Conservation (phyloP, 2,113 vertebrate species). For the Sylvilagus bachmani region DNA sequence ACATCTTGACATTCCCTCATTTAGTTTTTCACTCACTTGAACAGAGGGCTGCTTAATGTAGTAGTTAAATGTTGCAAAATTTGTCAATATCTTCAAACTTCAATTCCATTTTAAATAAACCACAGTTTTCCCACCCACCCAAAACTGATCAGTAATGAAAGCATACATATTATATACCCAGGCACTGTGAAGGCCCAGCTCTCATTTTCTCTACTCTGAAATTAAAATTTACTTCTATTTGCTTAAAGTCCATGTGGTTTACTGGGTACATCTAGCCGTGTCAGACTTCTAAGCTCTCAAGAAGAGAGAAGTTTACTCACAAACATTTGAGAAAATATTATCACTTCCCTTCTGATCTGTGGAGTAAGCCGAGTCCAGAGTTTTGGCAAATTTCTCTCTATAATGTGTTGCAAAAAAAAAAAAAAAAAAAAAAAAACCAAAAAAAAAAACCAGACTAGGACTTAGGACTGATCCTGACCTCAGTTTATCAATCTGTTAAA, state of each 20-base stretch:
- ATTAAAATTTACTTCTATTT: constrained; percentile 21
- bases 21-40: constrained; percentile 62
- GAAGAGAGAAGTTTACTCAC: background rate
- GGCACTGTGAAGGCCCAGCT: background rate
- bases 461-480: background rate
- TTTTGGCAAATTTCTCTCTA: constrained; percentile 34
- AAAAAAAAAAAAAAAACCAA: too few species aligned
- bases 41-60: constrained; percentile 36
- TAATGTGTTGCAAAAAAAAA: background rate
- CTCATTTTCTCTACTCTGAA: background rate
- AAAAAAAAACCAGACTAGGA: background rate
- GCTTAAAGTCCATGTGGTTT: background rate
- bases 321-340: background rate
- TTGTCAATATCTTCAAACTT: constrained; percentile 33
- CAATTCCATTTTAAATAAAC: constrained; percentile 57
- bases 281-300: background rate
- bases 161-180: background rate
- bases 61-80: background rate
- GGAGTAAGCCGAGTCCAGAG: background rate
- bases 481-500: background rate
- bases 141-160: constrained; percentile 15
- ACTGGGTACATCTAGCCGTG: background rate
- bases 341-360: constrained; percentile 30
- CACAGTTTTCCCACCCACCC: constrained; percentile 38
- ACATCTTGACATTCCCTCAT: constrained; percentile 2